These are phyloP conservation scores for Heliothis peltigera DNA, from an alignment of 2,888 invertebrate species.

Conservation along the genomic window DNA sequence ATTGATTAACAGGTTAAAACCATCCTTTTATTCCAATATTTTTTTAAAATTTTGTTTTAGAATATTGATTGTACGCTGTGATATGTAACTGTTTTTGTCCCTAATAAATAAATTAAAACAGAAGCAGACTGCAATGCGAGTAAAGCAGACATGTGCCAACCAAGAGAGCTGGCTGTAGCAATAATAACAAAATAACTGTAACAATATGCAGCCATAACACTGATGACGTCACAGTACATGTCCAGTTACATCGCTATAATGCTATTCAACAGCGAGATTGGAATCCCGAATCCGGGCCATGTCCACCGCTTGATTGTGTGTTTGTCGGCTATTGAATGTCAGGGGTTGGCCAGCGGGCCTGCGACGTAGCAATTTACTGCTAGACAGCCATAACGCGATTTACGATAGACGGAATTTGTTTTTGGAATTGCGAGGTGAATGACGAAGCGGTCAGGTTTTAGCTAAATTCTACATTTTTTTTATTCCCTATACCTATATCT, in stretches of 20 bases:
- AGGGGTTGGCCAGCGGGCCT: constrained; percentile 35
- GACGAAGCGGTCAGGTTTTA: neutral
- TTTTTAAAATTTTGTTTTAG: no score
- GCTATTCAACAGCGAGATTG: constrained; percentile 70
- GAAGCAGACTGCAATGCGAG: neutral
- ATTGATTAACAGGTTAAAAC: no score
- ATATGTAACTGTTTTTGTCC: no score
- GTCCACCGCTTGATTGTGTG: constrained; percentile 65
- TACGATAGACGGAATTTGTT: constrained; percentile 28
- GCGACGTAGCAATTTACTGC: constrained; percentile 54
- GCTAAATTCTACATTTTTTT: no score
- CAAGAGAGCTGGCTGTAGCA: neutral
- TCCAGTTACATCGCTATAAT: constrained; percentile 28
- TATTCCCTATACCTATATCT: no score
- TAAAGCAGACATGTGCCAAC: neutral
- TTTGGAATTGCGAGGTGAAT: constrained; percentile 25
- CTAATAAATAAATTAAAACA: no score
- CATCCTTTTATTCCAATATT: no score
- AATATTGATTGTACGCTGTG: no score
- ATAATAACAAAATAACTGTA: neutral
- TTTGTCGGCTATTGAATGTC: constrained; percentile 68
- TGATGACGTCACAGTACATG: constrained; percentile 31
- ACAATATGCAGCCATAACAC: constrained; percentile 5
- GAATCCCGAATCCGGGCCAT: constrained; percentile 66
- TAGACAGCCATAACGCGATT: constrained; percentile 45